phyloP scores from a whole-genome alignment of 2,888 invertebrate genomes.

The Diplolepis rosae region DNA sequence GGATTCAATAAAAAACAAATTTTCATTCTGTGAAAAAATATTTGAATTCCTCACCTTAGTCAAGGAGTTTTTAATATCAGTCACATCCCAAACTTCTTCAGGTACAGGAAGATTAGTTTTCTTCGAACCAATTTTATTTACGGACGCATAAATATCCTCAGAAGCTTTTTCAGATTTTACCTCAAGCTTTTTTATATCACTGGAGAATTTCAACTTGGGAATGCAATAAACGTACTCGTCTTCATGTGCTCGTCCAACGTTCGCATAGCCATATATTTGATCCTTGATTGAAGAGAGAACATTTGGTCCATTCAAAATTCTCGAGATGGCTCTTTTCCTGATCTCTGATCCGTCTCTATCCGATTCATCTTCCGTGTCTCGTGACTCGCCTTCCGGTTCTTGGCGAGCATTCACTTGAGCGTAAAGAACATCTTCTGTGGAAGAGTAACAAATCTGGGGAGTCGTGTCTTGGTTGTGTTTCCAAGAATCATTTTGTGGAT shows the following conservation, averaged over 20 bases:
- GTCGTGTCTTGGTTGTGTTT: conserved; percentile 7
- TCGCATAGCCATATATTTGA: conserved; percentile 51
- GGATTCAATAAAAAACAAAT: too few species aligned
- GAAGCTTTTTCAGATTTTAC: conserved; percentile 74
- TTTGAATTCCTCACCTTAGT: conserved; percentile 55
- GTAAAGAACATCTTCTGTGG: conserved; percentile 66
- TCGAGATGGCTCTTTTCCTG: conserved; percentile 35
- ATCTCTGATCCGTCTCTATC: conserved; percentile 55
- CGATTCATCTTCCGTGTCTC: conserved; percentile 69
- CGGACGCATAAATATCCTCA: conserved; percentile 75
- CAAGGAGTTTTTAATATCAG: conserved; percentile 58
- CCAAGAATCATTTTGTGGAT: conserved; percentile 73
- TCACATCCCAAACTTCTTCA: conserved; percentile 67
- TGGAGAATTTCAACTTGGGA: conserved; percentile 60
- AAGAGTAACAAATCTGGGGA: conserved; percentile 56
- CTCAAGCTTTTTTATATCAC: conserved; percentile 53
- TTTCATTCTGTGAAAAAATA: too few species aligned
- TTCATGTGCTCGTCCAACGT: conserved; percentile 53
- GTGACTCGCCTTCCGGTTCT: conserved; percentile 69
- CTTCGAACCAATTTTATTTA: conserved; percentile 64
- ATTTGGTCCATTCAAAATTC: conserved; percentile 47
- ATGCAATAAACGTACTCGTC: conserved; percentile 62
- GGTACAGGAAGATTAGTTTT: conserved; percentile 61
- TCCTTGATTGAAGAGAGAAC: conserved; percentile 36
- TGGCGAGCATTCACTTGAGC: conserved; percentile 66